phyloP scores from a whole-genome alignment of 2,113 vertebrate genomes.

The Megaptera novaeangliae region DNA sequence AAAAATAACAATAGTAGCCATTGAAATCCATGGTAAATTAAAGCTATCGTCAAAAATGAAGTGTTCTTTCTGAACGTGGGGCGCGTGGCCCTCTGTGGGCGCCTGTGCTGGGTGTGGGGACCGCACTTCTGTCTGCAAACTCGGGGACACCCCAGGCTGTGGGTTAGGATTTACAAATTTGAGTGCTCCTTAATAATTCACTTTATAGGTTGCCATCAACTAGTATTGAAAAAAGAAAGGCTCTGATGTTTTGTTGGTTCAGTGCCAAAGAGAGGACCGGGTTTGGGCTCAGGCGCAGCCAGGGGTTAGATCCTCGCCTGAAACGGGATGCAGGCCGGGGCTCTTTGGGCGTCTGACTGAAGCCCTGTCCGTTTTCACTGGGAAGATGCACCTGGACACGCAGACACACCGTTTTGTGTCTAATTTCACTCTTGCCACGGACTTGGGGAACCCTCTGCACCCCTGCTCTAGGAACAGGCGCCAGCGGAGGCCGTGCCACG shows the following conservation, averaged over 20 bases:
- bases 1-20: background rate
- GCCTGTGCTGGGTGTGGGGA: rapidly evolving
- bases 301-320: too few relatives aligned
- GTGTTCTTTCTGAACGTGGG: rapidly evolving
- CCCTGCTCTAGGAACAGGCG: background rate
- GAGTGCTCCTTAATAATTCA: background rate
- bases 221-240: background rate
- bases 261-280: background rate
- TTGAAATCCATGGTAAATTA: background rate
- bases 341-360: background rate
- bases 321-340: background rate
- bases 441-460: background rate
- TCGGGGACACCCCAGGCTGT: background rate
- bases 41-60: too few relatives aligned
- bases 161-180: background rate
- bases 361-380: background rate
- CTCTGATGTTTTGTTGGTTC: background rate
- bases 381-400: too few relatives aligned
- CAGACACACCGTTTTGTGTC: too few relatives aligned
- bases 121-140: too few relatives aligned
- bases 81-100: rapidly evolving
- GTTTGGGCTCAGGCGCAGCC: background rate
- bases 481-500: rapidly evolving
- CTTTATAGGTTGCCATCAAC: background rate
- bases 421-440: background rate